These are phyloP conservation scores for Acleris holmiana DNA, from an alignment of 2,888 invertebrate species.

Conservation along the genomic window DNA sequence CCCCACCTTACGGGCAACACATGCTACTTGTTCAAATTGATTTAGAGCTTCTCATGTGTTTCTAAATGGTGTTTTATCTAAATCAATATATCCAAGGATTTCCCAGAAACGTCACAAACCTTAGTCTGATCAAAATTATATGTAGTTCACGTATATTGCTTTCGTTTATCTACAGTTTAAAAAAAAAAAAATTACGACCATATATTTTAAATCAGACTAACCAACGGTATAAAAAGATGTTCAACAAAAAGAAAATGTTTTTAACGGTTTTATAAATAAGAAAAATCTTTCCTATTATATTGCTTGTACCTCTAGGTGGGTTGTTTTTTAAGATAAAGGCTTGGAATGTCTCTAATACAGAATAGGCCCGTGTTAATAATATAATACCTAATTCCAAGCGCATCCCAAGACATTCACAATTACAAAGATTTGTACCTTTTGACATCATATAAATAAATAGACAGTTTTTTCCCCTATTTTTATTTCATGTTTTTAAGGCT, in stretches of 20 bases:
- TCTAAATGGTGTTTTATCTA: background rate
- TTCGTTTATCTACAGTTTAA: background rate
- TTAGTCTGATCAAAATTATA: constrained; percentile 4
- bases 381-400: constrained; percentile 17
- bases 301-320: constrained; percentile 38
- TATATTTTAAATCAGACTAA: background rate
- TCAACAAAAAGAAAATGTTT: background rate
- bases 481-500: no score
- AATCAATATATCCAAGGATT: constrained; percentile 24
- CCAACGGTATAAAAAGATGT: constrained; percentile 22
- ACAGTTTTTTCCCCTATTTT: no score
- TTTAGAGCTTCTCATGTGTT: constrained; percentile 17
- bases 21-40: constrained; percentile 25
- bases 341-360: constrained; percentile 23
- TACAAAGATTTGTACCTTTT: constrained; percentile 4
- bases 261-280: background rate
- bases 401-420: constrained; percentile 12
- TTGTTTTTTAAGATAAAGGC: constrained; percentile 13
- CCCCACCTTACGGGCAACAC: constrained; percentile 26
- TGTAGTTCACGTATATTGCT: background rate
- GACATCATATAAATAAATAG: no score
- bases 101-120: constrained; percentile 27
- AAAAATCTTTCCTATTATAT: constrained; percentile 15
- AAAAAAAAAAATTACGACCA: background rate
- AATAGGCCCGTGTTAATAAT: constrained; percentile 14